Evolutionary conservation across 64 coral and sea anemone species (phyloP).

Genomic region (Pachyseris speciosa): DNA sequence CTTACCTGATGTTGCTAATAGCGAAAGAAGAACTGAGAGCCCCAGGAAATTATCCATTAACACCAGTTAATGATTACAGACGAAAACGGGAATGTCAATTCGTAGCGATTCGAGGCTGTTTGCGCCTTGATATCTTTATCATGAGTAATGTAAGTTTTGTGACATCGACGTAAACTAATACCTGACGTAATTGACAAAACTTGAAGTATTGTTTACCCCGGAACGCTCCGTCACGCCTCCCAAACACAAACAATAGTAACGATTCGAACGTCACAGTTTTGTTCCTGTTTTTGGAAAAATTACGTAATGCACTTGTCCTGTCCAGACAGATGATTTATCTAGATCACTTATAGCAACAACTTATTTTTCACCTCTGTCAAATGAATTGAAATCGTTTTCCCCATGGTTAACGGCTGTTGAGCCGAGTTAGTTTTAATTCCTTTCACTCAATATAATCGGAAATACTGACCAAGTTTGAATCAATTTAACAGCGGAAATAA

Average conservation of each 20-base stretch:
- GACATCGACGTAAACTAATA: background rate
- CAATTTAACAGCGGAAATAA: no score
- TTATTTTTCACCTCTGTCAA: no score
- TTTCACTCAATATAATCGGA: no score
- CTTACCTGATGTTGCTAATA: background rate
- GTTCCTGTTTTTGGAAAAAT: background rate
- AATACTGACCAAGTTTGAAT: no score
- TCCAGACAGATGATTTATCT: no score
- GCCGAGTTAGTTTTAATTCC: no score
- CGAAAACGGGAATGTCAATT: background rate
- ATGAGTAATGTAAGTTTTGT: background rate
- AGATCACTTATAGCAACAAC: no score
- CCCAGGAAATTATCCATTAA: conserved; percentile 12
- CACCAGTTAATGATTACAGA: background rate
- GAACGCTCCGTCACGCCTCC: conserved; percentile 1
- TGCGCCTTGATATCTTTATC: background rate
- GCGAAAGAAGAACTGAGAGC: background rate
- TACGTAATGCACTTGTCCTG: no score
- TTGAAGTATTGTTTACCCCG: background rate
- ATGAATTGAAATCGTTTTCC: no score
- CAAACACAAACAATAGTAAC: background rate
- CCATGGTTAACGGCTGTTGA: no score
- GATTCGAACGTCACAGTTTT: background rate
- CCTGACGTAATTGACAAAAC: conserved; percentile 1
- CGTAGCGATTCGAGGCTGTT: background rate